Base-by-base conservation (phyloP, 2,113 vertebrate genomes). In the Cyrtonyx montezumae region DNA sequence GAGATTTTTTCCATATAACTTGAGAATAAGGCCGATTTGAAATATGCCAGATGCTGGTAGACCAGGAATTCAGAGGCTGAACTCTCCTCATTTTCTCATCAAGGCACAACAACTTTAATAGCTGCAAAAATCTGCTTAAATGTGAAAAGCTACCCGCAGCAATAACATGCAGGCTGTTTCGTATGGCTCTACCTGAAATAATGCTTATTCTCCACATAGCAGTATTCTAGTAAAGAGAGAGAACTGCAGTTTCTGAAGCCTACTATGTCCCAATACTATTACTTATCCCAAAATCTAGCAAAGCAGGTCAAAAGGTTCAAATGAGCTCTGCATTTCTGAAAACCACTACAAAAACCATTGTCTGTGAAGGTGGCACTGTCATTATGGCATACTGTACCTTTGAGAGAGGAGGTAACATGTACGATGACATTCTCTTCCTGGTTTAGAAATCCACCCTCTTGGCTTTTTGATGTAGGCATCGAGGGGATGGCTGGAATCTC, bases 401-500 rank as follows among this genome's bases (percentile, higher is more conserved):
- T 97, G 85, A 97, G 91, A 93, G 98, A 95, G 37, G 97, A 96
- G 20, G 95, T 85, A 67, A 97, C 96, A 3, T 95, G 94, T 36
- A 96, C 91, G 66, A 96, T 84, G 10, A 97, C 90, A 48, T 97
- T 98, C 40, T 98, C 98, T 11, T 97, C 97, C 92, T 97, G 97
- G 42, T 96, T 97, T 93, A 98, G 95, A 97, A 98, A 99, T 87
- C 98, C 98, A 15, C 98, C 95, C 45, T 98, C 98, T 96, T 99
- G 98, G 93, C 98, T 98, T 97, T 98, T 98, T 80, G 98, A 98
- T 1, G 98, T 91, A 22, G 98, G 98, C 53, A 98, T 98, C 1
- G 98, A 98, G 20, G 98, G 97, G 48, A 97, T 91, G 59, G 96
- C 97, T 70, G 95, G 91, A 28, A 92, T 85, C 95, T 99, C 98